Conservation (phyloP, 2,888 invertebrate species). For the Lithosia quadra region DNA sequence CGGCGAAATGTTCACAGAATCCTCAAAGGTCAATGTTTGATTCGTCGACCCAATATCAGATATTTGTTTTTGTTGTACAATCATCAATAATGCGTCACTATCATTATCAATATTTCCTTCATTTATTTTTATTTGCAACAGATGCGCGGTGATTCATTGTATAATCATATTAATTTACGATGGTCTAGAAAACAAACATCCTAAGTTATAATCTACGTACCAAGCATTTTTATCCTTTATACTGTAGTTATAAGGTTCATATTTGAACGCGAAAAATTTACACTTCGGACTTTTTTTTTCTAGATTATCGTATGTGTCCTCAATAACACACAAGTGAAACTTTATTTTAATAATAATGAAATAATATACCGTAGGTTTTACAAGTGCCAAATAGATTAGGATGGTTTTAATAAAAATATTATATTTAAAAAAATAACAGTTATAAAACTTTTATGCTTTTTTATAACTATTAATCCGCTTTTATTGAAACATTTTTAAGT, state of each 20-base stretch:
- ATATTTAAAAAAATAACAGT: neutral
- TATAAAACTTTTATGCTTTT: neutral
- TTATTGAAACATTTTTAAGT: neutral
- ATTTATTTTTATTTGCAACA: neutral
- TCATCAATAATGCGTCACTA: neutral
- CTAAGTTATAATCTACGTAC: no score
- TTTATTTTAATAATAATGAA: neutral
- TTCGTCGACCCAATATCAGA: neutral
- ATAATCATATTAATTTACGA: conserved; percentile 2
- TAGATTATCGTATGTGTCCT: no score
- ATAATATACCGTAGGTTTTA: neutral
- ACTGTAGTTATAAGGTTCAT: no score
- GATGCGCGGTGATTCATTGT: neutral
- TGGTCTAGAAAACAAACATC: no score
- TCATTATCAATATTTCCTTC: conserved; percentile 1
- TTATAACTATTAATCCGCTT: no score
- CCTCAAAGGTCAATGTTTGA: neutral
- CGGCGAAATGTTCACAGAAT: neutral
- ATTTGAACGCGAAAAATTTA: no score
- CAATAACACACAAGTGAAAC: conserved; percentile 2
- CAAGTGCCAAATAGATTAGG: neutral
- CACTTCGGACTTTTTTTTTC: no score
- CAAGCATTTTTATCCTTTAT: no score
- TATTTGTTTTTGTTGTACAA: neutral
- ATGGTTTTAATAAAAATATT: neutral